Evolutionary conservation across 2,888 invertebrate genomes (phyloP), one percentile per base, ranked within the genome.

Genomic region (Chromoteleia sp.): DNA sequence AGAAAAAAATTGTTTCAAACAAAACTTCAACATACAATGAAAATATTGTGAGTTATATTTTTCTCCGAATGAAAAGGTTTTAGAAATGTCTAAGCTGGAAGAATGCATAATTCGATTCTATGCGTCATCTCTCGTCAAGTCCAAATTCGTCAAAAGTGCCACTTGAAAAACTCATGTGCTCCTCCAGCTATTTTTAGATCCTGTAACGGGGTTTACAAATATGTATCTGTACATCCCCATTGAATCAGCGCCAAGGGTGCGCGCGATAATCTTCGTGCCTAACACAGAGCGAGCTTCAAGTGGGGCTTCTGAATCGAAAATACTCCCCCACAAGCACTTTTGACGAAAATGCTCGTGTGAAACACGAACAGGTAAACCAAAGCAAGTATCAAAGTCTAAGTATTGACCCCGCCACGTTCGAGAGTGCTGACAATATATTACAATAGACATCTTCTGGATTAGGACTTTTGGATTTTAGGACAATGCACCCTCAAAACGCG

Each of bases 261-360:
- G 67, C 68, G 76, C 68, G 67, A 76, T 76, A 76, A 76, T 76
- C 76, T 76, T 68, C 59, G 59, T 50, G 59, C 30, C 63, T 73
- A 59, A 43, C 41, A 41, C 12, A 63, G 25, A 59, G 15, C 17
- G 50, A 36, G 50, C 25, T 75, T 75, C 75, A 67, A 75, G 75
- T 75, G 75, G 75, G 59, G 41, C 54, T 75, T 67, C 58, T 71
- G 30, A 71, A 59, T 59, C 58, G 59, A 59, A 75, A 65, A 75
- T 74, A 74, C 63, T 63, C 63, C 63, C 63, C 74, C 63, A 71
- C 63, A 30, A 61, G 29, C 52, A 71, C 71, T 50, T 50, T 29
- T 54, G 50, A 59, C 41, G 73, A 33, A 73, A 75, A 76, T 68
- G 58, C 68, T 76, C 68, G 76, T 76, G 68, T 76, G 76, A 76